phyloP scores from a whole-genome alignment of 2,113 vertebrate species.

The Empidonax alnorum region DNA sequence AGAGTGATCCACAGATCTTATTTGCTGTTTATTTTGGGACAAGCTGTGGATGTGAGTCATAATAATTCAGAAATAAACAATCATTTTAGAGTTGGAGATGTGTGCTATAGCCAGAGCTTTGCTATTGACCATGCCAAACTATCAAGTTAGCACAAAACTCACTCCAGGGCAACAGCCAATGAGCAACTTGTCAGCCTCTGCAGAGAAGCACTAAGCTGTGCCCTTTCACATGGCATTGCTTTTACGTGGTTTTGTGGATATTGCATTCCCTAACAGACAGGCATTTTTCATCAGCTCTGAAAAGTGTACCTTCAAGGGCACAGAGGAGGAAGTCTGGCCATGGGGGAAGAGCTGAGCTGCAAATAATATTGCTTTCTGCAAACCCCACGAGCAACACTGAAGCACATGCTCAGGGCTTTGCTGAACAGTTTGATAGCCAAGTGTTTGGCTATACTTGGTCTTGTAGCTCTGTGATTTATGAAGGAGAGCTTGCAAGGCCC shows the following conservation, averaged over 20 bases:
- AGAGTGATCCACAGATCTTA: background rate
- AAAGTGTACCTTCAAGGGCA: background rate
- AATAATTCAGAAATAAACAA: background rate
- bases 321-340: background rate
- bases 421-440: background rate
- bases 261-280: background rate
- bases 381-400: background rate
- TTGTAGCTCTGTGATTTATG: background rate
- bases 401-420: background rate
- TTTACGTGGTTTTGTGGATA: background rate
- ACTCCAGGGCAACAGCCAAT: background rate
- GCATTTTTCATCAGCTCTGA: background rate
- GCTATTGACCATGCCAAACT: background rate
- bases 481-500: background rate
- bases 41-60: constrained; percentile 6
- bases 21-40: constrained; percentile 9
- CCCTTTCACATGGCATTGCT: background rate
- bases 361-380: background rate
- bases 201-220: background rate
- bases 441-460: background rate
- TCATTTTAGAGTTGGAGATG: background rate
- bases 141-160: background rate
- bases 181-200: background rate
- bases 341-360: background rate
- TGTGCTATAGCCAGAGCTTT: background rate